These are phyloP conservation scores for Metridium senile DNA, from an alignment of 92 coral and sea anemone genomes.

Conservation along the genomic window DNA sequence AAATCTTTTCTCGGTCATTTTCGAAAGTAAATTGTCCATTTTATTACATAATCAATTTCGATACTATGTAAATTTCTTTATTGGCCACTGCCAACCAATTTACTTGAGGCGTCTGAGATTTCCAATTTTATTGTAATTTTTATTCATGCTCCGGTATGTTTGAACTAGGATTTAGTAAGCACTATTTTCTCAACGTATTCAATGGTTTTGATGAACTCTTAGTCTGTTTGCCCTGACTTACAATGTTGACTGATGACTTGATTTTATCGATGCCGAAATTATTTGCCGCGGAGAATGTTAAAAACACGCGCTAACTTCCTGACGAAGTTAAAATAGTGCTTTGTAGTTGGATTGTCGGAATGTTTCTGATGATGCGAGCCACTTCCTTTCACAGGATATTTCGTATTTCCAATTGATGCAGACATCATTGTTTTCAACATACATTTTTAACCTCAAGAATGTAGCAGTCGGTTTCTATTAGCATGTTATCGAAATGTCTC, in stretches of 20 bases:
- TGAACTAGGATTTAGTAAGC: not conserved
- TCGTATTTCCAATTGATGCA: constrained; percentile 15
- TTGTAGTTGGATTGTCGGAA: constrained; percentile 1
- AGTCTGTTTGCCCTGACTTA: not conserved
- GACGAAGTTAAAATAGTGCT: constrained; percentile 8
- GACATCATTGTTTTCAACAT: not conserved
- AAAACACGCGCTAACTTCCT: constrained; percentile 14
- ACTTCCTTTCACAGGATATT: constrained; percentile 25
- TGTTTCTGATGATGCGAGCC: not conserved
- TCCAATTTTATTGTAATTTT: not conserved
- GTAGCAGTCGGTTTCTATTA: too few species aligned
- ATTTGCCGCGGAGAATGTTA: not conserved
- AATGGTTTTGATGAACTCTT: not conserved
- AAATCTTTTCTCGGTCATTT: not conserved
- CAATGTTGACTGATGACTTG: constrained; percentile 4
- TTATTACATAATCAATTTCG: not conserved
- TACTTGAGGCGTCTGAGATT: not conserved
- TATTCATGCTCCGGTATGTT: constrained; percentile 1
- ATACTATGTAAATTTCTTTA: not conserved
- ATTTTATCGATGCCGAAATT: not conserved
- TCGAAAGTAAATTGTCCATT: not conserved
- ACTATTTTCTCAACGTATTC: constrained; percentile 1
- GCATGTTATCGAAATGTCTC: too few species aligned
- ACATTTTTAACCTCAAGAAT: not conserved
- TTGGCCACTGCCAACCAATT: not conserved